Evolutionary conservation across 2,888 invertebrate genomes (phyloP).

Genomic region (Hedya salicella): DNA sequence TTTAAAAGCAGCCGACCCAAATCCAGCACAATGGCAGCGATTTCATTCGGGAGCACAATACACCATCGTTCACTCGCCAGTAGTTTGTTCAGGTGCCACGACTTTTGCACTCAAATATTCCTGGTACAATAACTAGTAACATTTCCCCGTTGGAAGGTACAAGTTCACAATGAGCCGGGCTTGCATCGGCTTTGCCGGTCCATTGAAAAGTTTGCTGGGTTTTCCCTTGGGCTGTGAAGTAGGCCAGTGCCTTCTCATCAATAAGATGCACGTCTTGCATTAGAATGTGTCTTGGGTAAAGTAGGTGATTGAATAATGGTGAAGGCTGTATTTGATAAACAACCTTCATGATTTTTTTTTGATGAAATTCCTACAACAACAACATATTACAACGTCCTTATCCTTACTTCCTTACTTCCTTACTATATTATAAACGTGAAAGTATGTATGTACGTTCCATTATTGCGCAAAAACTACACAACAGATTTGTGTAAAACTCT

Average conservation of each 20-base stretch:
- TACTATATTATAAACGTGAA: too few relatives aligned
- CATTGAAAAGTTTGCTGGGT: conserved; percentile 25
- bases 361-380: too few relatives aligned
- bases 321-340: too few relatives aligned
- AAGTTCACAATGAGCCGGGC: conserved; percentile 21
- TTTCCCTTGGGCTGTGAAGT: conserved; percentile 13
- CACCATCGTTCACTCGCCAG: conserved; percentile 63
- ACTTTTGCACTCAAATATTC: conserved; percentile 57
- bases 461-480: too few relatives aligned
- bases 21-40: conserved; percentile 67
- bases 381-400: too few relatives aligned
- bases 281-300: too few relatives aligned
- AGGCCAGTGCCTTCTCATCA: not conserved
- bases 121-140: conserved; percentile 36
- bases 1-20: conserved; percentile 69
- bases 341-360: too few relatives aligned
- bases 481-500: too few relatives aligned
- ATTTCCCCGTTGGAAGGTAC: conserved; percentile 47
- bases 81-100: conserved; percentile 67
- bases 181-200: conserved; percentile 16
- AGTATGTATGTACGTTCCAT: too few relatives aligned
- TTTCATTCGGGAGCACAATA: conserved; percentile 73
- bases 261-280: not conserved
- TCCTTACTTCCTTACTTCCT: too few relatives aligned
- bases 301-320: too few relatives aligned